phyloP scores from a whole-genome alignment of 2,797 vertebrate species.

The Hydrocynus forskahlii region DNA sequence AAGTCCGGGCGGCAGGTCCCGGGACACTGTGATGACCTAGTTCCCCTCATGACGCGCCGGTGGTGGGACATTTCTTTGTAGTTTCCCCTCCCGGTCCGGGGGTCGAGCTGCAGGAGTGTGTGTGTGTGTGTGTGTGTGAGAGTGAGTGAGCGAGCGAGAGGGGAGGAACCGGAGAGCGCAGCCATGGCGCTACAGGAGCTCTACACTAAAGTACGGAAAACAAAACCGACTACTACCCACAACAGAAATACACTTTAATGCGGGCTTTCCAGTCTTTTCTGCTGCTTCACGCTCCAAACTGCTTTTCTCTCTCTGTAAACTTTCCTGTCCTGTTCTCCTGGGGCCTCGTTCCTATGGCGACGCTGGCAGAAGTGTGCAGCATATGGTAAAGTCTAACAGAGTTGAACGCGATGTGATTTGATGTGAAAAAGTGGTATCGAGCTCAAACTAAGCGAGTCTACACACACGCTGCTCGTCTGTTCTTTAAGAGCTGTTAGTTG shows the following conservation, averaged over 20 bases:
- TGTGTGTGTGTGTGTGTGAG: neutral
- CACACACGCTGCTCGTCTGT: neutral
- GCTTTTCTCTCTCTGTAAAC: too few relatives aligned
- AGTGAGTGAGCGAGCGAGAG: conserved; percentile 12
- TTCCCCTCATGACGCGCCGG: conserved; percentile 26
- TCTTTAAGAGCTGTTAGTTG: too few relatives aligned
- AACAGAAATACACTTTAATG: neutral
- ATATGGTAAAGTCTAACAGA: too few relatives aligned
- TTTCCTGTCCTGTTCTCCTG: neutral
- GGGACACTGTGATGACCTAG: neutral
- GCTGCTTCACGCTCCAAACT: neutral
- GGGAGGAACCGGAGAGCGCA: conserved; percentile 26
- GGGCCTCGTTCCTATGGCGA: too few relatives aligned
- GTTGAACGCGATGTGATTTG: too few relatives aligned
- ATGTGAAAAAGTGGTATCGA: too few relatives aligned
- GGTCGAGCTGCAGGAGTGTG: neutral
- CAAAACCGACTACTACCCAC: conserved; percentile 15
- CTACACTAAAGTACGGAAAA: conserved; percentile 79
- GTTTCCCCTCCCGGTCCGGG: neutral
- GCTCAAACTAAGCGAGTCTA: too few relatives aligned
- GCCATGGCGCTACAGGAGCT: conserved; percentile 80
- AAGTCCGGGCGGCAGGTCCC: neutral
- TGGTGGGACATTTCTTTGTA: conserved; percentile 32
- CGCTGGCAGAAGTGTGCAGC: too few relatives aligned
- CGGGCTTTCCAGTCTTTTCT: neutral